Evolutionary conservation across 2,797 vertebrate species (phyloP).

Genomic region (Propithecus deckenii): DNA sequence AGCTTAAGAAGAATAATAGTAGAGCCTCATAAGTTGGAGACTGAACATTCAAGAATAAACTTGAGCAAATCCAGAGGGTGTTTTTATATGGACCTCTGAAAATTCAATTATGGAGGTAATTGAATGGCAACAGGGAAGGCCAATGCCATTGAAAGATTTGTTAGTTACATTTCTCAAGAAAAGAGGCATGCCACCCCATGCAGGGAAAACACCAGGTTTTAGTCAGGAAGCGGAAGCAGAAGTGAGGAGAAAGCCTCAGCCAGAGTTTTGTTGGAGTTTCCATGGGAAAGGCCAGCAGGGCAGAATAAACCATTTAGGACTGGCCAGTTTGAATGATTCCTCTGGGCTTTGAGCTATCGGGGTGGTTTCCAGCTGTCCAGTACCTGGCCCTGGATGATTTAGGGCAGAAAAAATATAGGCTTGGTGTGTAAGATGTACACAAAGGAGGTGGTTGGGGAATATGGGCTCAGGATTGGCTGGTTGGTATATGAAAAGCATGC

Average conservation of each 20-base stretch:
- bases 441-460: too few relatives aligned
- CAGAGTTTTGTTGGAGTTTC: too few relatives aligned
- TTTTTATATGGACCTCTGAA: background rate
- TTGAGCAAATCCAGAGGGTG: background rate
- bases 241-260: too few relatives aligned
- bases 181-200: too few relatives aligned
- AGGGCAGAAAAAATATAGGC: background rate
- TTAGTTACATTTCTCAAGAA: background rate
- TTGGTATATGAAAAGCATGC: too few relatives aligned
- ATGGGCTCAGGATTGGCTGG: too few relatives aligned
- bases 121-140: background rate
- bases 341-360: fast-evolving
- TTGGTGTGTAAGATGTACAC: background rate
- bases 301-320: too few relatives aligned
- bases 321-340: background rate
- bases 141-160: background rate
- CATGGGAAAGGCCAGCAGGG: too few relatives aligned
- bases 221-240: background rate
- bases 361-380: background rate
- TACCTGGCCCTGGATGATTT: background rate
- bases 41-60: background rate
- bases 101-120: too few relatives aligned
- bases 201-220: background rate
- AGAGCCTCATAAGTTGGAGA: background rate
- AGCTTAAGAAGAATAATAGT: background rate